These are phyloP conservation scores for Alexandromys fortis DNA, from an alignment of 2,113 vertebrate genomes.

Conservation along the genomic window DNA sequence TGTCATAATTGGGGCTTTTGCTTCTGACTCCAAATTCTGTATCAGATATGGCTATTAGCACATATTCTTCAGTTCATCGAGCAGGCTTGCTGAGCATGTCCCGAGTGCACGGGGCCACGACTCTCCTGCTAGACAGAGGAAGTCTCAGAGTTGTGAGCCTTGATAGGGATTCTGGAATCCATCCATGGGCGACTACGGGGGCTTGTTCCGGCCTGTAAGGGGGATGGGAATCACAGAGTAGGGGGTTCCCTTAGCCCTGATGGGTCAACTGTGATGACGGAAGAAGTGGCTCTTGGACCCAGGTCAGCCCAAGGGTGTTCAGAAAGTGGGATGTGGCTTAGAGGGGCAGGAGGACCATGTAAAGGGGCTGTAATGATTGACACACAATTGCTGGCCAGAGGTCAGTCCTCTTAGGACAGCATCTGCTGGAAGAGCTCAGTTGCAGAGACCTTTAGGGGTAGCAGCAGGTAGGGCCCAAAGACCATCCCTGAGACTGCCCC, in stretches of 20 bases:
- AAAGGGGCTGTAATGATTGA: too few relatives aligned
- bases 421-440: neutral
- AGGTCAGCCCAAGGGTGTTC: neutral
- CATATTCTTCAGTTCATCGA: neutral
- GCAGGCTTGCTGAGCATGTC: neutral
- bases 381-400: fast-evolving
- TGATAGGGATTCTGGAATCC: neutral
- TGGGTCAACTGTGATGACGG: neutral
- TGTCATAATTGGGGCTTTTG: constrained; percentile 20
- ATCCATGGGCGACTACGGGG: neutral
- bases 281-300: neutral
- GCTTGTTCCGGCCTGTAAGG: neutral
- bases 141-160: neutral
- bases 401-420: neutral
- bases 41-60: neutral
- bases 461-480: neutral
- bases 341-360: neutral
- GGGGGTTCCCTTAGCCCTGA: neutral
- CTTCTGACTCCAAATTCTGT: constrained; percentile 18
- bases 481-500: neutral
- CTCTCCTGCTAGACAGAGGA: neutral
- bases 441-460: neutral
- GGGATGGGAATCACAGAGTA: neutral
- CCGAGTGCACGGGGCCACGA: neutral
- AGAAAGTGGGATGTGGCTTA: neutral